Conservation (phyloP, 2,113 vertebrate species). For the Osmerus eperlanus region DNA sequence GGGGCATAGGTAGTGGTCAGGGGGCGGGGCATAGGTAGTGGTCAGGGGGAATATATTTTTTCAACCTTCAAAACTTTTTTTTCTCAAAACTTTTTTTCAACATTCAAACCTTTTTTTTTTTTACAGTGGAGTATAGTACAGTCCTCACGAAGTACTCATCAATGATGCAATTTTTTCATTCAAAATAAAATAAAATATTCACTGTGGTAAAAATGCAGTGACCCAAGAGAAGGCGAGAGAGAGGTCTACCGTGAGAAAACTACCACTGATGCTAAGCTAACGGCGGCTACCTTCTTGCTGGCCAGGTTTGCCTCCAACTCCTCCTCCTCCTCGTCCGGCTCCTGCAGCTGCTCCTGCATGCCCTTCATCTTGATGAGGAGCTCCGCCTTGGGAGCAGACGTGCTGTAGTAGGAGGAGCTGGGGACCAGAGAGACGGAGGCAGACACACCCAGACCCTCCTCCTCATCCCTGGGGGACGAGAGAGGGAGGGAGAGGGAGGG, state of each 20-base stretch:
- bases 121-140: no score
- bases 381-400: conserved; percentile 90
- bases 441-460: conserved; percentile 42
- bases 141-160: no score
- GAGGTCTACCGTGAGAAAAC: no score
- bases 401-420: conserved; percentile 91
- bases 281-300: conserved; percentile 82
- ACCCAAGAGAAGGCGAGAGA: neutral
- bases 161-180: no score
- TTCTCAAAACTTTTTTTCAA: no score
- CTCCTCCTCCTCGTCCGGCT: conserved; percentile 83
- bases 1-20: neutral
- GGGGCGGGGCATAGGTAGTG: neutral
- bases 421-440: conserved; percentile 76
- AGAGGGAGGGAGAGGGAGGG: neutral
- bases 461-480: conserved; percentile 66
- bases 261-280: neutral
- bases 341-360: conserved; percentile 77
- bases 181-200: no score
- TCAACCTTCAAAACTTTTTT: no score
- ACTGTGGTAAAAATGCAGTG: neutral
- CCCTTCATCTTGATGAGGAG: conserved; percentile 96
- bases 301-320: conserved; percentile 71
- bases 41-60: neutral
- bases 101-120: no score